These are phyloP conservation scores for Trichogramma evanescens DNA, from an alignment of 2,888 invertebrate genomes.

Conservation along the genomic window DNA sequence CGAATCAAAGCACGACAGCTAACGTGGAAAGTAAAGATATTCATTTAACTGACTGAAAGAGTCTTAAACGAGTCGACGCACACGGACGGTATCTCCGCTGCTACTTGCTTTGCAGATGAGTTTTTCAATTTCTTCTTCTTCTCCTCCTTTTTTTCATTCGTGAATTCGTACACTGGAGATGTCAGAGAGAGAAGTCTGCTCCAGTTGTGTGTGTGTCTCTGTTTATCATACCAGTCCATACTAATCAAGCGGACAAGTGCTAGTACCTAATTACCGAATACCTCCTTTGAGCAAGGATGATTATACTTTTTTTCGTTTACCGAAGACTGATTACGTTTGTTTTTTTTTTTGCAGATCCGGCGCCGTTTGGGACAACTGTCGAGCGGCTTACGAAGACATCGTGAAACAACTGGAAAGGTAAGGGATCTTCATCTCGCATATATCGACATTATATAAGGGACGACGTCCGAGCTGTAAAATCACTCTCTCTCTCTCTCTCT, in stretches of 20 bases:
- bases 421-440: constrained; percentile 37
- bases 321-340: neutral
- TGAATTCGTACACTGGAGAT: neutral
- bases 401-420: constrained; percentile 92
- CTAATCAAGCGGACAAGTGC: constrained; percentile 18
- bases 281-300: neutral
- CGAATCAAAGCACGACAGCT: constrained; percentile 34
- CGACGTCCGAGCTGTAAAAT: no score
- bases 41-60: constrained; percentile 26
- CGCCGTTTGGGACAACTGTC: constrained; percentile 85
- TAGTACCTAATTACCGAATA: neutral
- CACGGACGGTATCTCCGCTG: neutral
- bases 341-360: constrained; percentile 36
- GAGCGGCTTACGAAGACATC: constrained; percentile 90
- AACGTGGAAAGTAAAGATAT: constrained; percentile 16
- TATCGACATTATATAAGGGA: no score
- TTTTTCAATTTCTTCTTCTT: constrained; percentile 6
- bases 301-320: neutral
- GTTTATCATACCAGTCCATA: constrained; percentile 15
- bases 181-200: no score
- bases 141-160: neutral
- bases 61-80: constrained; percentile 33
- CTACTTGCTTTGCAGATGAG: neutral
- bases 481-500: no score
- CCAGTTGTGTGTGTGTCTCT: constrained; percentile 4